These are phyloP conservation scores for Drosophila dunni DNA, from an alignment of 1,140 invertebrate species.

Conservation along the genomic window DNA sequence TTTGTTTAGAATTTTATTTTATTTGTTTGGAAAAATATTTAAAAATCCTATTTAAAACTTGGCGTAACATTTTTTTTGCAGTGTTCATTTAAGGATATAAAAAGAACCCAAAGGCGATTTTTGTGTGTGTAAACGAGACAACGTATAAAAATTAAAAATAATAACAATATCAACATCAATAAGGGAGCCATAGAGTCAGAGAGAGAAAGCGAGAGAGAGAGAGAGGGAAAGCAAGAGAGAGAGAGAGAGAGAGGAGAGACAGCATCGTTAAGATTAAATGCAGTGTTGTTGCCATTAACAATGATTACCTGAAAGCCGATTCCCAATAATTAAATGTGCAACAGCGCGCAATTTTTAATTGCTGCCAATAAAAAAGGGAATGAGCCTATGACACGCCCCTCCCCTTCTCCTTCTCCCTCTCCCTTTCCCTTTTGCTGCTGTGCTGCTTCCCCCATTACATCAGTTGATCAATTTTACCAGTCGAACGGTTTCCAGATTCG, in stretches of 20 bases:
- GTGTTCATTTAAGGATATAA: conserved; percentile 25
- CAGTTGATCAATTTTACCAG: not conserved
- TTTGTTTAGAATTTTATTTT: no score
- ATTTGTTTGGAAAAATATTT: no score
- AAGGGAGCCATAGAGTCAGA: not conserved
- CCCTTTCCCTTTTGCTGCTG: not conserved
- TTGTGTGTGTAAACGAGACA: conserved; percentile 16
- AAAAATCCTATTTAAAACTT: no score
- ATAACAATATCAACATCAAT: not conserved
- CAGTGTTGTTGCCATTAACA: conserved; percentile 81
- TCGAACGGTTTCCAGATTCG: not conserved
- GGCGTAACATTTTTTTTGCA: no score
- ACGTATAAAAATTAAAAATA: conserved; percentile 5
- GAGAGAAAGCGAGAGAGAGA: not conserved
- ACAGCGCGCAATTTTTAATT: conserved; percentile 83
- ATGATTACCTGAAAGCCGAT: conserved; percentile 83
- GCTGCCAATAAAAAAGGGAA: conserved; percentile 65
- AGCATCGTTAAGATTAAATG: conserved; percentile 75
- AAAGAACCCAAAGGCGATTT: conserved; percentile 62
- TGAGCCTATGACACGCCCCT: conserved; percentile 32
- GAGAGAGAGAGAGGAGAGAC: conserved; percentile 1
- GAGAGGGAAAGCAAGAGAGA: conserved; percentile 4
- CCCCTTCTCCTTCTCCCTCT: conserved; percentile 1
- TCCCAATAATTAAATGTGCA: conserved; percentile 83
- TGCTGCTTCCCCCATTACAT: not conserved